Evolutionary conservation across 2,113 vertebrate species (phyloP).

Genomic region (Ancistrus triradiatus): DNA sequence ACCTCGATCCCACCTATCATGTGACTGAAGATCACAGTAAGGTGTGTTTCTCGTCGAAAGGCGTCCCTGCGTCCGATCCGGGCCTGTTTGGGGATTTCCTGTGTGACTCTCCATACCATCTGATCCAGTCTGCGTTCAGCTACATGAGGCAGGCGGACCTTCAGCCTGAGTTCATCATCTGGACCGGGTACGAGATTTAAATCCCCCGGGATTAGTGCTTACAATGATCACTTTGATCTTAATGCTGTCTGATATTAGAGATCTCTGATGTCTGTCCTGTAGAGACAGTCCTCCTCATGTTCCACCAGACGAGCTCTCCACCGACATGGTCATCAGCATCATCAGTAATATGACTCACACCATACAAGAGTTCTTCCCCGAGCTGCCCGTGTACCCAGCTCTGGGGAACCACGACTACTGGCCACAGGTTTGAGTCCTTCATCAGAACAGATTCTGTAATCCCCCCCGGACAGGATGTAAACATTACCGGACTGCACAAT

Average conservation of each 20-base stretch:
- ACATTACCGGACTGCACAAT: too few relatives aligned
- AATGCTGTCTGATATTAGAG: too few relatives aligned
- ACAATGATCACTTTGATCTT: neutral
- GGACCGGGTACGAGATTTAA: conserved; percentile 85
- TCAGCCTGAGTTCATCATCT: conserved; percentile 86
- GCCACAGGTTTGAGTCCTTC: conserved; percentile 88
- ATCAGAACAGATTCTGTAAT: too few relatives aligned
- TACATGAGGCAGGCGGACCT: conserved; percentile 76
- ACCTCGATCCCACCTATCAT: conserved; percentile 90
- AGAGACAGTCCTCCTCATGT: conserved; percentile 96
- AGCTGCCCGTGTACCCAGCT: conserved; percentile 83
- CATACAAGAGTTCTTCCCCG: conserved; percentile 76
- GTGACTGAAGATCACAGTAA: conserved; percentile 78
- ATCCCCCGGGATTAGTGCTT: neutral
- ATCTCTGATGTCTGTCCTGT: conserved; percentile 18
- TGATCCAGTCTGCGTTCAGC: conserved; percentile 87
- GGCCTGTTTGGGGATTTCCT: conserved; percentile 86
- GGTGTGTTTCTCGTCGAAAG: conserved; percentile 92
- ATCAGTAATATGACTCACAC: conserved; percentile 85
- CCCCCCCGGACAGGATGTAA: too few relatives aligned
- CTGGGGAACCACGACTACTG: conserved; percentile 97
- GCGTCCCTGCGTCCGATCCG: conserved; percentile 73
- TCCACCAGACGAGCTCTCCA: conserved; percentile 78
- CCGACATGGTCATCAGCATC: conserved; percentile 80
- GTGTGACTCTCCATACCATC: conserved; percentile 90